Evolutionary conservation across 2,888 invertebrate genomes (phyloP), one percentile per base, ranked within the genome.

Genomic region (Dolichomitus sp.): DNA sequence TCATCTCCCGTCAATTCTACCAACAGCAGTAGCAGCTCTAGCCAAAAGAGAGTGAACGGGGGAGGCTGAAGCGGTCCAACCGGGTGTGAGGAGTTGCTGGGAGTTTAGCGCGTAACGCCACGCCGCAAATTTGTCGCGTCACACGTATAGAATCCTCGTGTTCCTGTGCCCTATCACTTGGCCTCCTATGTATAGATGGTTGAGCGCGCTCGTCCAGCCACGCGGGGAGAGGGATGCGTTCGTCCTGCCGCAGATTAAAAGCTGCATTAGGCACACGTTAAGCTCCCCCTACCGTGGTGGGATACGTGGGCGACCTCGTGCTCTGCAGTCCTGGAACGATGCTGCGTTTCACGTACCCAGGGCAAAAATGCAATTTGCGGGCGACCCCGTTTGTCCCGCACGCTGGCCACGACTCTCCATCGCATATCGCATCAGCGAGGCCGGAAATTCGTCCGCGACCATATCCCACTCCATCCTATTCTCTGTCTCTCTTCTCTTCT

Each of bases 281-380:
- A 82, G 79, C 82, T 77, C 52, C 69, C 45, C 27, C 57, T 48
- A 74, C 69, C 73, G 73, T 54, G 57, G 37, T 11, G 42, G 17
- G 40, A 52, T 23, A 37, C 33, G 48, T 23, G 50, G 63, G 23
- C n/a, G 37, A 54, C 19, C 48, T 12, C 37, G 33, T 19, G 52
- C 66, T 52, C 54, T 19, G 6, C 54, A 52, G 30, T 30, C 59
- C 30, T 45, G 59, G 33, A 59, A 57, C 59, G 72, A 33, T 19
- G 48, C 66, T 45, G 45, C 48, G 17, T 14, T n/a, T 23, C 33
- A 14, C n/a, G n/a, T 9, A 33, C 54, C 73, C 70, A 66, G 23
- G 66, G 74, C 73, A 82, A 86, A 87, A 87, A 87, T 87, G 86
- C 84, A 85, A 87, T 87, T 87, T 87, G 83, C 82, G 81, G 84